Conservation (phyloP, 1,140 invertebrate species). For the Leptopilina clavipes region DNA sequence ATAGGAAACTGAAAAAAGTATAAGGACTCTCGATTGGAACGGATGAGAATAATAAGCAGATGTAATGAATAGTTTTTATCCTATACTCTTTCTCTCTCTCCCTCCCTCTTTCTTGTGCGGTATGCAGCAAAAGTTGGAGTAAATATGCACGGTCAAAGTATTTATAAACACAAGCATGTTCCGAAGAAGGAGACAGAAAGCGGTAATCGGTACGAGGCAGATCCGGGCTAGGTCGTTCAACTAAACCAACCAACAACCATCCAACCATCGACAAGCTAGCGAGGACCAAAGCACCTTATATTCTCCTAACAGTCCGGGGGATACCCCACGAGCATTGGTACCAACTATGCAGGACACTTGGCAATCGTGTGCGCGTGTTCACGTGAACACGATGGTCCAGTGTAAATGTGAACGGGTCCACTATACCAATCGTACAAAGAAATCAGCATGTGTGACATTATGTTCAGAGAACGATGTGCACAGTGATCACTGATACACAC, state of each 20-base stretch:
- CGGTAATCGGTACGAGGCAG: constrained; percentile 28
- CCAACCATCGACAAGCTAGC: constrained; percentile 11
- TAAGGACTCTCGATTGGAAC: not conserved
- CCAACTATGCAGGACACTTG: constrained; percentile 15
- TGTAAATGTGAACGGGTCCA: constrained; percentile 32
- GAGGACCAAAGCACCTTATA: constrained; percentile 14
- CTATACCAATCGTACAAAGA: constrained; percentile 26
- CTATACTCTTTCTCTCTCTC: too few relatives aligned
- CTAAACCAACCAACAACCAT: constrained; percentile 28
- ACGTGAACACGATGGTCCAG: constrained; percentile 15
- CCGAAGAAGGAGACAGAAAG: constrained; percentile 27
- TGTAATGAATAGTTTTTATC: constrained; percentile 7
- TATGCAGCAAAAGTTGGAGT: constrained; percentile 18
- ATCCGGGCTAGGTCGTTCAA: constrained; percentile 33
- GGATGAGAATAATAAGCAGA: constrained; percentile 9
- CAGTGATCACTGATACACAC: not conserved
- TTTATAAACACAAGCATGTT: constrained; percentile 32
- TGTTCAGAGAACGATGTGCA: constrained; percentile 19
- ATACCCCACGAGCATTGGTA: constrained; percentile 26
- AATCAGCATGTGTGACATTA: constrained; percentile 34
- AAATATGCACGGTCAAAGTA: constrained; percentile 29
- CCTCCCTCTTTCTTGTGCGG: not conserved
- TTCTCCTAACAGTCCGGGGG: not conserved
- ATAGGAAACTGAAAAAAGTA: not conserved
- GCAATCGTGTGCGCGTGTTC: constrained; percentile 17